Evolutionary conservation across 1,140 invertebrate genomes (phyloP), one percentile per base, ranked within the genome.

Genomic region (Ditylenchus dipsaci): DNA sequence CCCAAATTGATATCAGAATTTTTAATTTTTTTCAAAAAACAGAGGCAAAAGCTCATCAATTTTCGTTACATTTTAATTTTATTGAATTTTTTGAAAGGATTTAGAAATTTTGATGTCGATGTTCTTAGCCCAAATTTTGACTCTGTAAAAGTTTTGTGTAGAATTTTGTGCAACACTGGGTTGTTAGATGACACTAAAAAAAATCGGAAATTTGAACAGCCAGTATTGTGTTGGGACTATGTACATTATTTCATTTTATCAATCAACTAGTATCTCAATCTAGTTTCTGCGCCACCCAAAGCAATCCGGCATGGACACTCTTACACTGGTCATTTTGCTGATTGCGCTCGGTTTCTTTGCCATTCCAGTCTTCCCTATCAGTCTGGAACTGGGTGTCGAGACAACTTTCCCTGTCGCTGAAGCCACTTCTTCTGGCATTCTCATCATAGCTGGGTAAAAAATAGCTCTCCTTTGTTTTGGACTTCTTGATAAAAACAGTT

Each of bases 391-490:
- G n/a, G 76, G 75, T 17, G 73, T 76, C 13, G 75, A 76, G 45
- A 76, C 75, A 15, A 76, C 75, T 26, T 76, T 79, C 26, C 75
- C 75, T 8, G 63, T 79, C 29, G 73, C 77, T 19, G 75, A 76
- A 60, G 73, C 76, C 11, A 75, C 76, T 27, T 78, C 76, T 19
- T 75, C 72, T 47, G 75, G 75, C 13, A 62, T 78, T 68, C 33
- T 76, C 9, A 72, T 77, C 26, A 76, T 76, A 66, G 69, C 73
- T 21, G 76, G 76, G 73, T 78, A 8, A 30, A 61, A 5, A 33
- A 26, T n/a, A 56, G 21, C 60, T 53, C 57, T n/a, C 27, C 21
- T 42, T 58, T 29, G n/a, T 69, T 69, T 13, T 69, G 49, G 17
- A 53, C n/a, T 49, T n/a, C 26, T 63, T 73, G 15, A 38, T 19